Percentiles rank a stretch among this genome's conserved stretches.
Evolutionary conservation across 2,888 invertebrate species (phyloP).

Genomic region (Hyposoter dolosus): DNA sequence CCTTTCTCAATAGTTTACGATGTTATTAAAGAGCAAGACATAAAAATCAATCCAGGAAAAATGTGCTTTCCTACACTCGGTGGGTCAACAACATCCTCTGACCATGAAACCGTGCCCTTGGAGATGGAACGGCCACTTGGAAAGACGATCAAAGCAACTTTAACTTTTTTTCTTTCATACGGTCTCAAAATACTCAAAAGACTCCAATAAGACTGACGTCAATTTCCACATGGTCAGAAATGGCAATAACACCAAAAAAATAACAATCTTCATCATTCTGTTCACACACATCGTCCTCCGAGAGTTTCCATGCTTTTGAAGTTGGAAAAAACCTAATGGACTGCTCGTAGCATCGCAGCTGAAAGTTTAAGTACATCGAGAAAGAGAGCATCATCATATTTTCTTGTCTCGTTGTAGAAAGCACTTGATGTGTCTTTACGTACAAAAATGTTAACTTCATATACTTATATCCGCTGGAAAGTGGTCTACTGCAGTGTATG

Average conservation of each 20-base stretch:
- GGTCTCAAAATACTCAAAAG: background rate
- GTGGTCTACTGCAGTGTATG: conserved; percentile 9
- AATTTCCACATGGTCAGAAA: background rate
- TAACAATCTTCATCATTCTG: background rate
- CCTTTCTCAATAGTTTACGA: background rate
- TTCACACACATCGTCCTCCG: background rate
- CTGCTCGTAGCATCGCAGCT: background rate
- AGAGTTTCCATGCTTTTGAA: background rate
- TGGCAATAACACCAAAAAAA: background rate
- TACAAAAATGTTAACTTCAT: conserved; percentile 13
- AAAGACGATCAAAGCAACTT: background rate
- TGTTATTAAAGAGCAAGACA: background rate
- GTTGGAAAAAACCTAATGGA: conserved; percentile 7
- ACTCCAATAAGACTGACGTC: background rate
- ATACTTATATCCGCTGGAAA: background rate
- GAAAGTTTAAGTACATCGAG: conserved; percentile 21
- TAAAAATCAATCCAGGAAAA: background rate
- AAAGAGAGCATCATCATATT: background rate
- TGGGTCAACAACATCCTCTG: background rate
- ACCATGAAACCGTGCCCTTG: background rate
- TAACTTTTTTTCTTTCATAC: background rate
- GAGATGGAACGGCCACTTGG: background rate
- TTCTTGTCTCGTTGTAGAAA: conserved; percentile 4
- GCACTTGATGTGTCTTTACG: conserved; percentile 7
- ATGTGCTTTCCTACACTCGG: background rate